Evolutionary conservation across 2,888 invertebrate genomes (phyloP), one percentile per base, ranked within the genome.

Genomic region (Acronicta psi): DNA sequence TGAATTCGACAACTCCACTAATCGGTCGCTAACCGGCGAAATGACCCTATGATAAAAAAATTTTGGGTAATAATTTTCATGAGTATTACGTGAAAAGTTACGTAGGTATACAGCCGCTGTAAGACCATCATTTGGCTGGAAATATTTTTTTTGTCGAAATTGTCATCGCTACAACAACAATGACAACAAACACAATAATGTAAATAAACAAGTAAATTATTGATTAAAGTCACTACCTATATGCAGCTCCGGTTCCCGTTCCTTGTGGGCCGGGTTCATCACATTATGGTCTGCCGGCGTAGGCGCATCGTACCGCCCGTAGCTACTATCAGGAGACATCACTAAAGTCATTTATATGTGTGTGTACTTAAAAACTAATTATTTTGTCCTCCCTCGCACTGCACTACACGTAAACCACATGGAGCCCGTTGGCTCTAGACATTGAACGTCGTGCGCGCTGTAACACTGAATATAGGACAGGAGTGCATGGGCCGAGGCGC

Each of bases 281-380:
- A 92, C 82, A 73, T 78, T 87, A 73, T 87, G 92, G 67, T 95
- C 95, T 63, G 94, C 91, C 58, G 95, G 95, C 76, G 95, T 86
- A 75, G 95, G 95, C 87, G 90, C 89, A 83, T 93, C 94, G 81
- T 92, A 94, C 86, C 94, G 91, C 85, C 94, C 95, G 83, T 95
- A 94, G 79, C 95, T 95, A 88, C 96, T 96, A 88, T 96, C 96
- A 85, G 96, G 96, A 82, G 96, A 95, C 85, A 96, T 94, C 96
- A 96, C 96, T 85, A 82, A 77, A 90, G 90, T 90, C 90, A 89
- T 82, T 64, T 78, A 62, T 69, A 60, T 62, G 38, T 43, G 18
- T 86, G 69, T 80, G 80, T 83, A 78, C 80, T 77, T 80, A 82
- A 78, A 50, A 88, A 84, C 83, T 86, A 86, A 82, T 69, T 68